Percentiles rank a stretch among this genome's conserved stretches.
Evolutionary conservation across 2,113 vertebrate species (phyloP).

Genomic region (Anhinga rufa): DNA sequence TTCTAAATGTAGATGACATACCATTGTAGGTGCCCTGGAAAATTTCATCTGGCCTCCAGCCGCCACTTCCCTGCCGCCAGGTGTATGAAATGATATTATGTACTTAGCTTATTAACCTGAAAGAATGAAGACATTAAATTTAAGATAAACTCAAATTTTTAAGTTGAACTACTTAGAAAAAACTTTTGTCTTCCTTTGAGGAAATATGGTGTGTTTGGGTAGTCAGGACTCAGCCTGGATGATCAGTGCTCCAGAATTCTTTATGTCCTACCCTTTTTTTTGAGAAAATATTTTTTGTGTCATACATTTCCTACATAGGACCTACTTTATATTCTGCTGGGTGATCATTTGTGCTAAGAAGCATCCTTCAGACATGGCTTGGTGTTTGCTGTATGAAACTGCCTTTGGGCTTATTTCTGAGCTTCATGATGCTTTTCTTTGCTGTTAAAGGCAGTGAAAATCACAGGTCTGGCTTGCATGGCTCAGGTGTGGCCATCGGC

Average conservation of each 20-base stretch:
- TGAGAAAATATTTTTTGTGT: background rate
- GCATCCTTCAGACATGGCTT: background rate
- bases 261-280: background rate
- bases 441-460: background rate
- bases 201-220: background rate
- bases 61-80: background rate
- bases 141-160: background rate
- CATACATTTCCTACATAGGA: background rate
- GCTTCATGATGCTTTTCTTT: background rate
- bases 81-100: background rate
- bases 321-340: background rate
- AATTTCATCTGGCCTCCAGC: background rate
- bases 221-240: background rate
- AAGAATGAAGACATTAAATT: background rate
- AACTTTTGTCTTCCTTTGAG: background rate
- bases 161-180: background rate
- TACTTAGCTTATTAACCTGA: background rate
- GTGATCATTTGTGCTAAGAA: background rate
- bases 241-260: background rate
- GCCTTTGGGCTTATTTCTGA: background rate
- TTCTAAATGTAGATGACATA: background rate
- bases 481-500: background rate
- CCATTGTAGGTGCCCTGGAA: background rate
- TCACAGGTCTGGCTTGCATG: background rate
- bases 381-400: background rate